A percentile compares a stretch with the other conserved stretches of the same genome.
phyloP scores from a whole-genome alignment of 2,888 invertebrate species.

The Harmothoe impar region DNA sequence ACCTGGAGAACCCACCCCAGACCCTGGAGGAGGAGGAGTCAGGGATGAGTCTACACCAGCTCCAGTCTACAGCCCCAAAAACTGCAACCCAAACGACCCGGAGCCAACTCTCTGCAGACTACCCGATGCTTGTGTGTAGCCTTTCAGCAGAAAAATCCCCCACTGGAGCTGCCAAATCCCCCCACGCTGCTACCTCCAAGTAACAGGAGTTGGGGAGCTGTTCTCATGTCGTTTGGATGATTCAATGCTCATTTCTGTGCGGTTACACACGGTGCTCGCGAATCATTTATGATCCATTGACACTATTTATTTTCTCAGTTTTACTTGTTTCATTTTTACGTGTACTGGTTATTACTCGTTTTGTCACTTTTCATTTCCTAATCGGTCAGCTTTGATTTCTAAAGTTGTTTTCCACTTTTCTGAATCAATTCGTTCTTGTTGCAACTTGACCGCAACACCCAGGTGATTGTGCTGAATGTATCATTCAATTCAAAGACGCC shows the following conservation, averaged over 20 bases:
- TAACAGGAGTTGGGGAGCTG: neutral
- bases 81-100: neutral
- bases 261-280: neutral
- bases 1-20: neutral
- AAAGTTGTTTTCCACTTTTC: neutral
- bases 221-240: neutral
- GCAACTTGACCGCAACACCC: neutral
- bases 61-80: neutral
- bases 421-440: neutral
- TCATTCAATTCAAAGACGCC: neutral
- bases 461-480: neutral
- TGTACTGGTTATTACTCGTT: no score
- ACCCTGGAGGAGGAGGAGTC: neutral
- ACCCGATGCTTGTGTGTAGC: neutral
- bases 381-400: neutral
- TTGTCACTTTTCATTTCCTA: no score
- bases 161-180: neutral
- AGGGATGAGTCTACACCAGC: neutral
- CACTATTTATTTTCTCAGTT: no score
- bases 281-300: neutral
- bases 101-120: neutral
- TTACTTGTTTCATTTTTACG: no score
- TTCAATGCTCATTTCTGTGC: neutral
- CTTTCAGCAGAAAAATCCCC: slow-evolving; percentile 9
- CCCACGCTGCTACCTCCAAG: neutral